Evolutionary conservation across 1,140 invertebrate genomes (phyloP), one percentile per base, ranked within the genome.

Genomic region (Drosophila equinoxialis): DNA sequence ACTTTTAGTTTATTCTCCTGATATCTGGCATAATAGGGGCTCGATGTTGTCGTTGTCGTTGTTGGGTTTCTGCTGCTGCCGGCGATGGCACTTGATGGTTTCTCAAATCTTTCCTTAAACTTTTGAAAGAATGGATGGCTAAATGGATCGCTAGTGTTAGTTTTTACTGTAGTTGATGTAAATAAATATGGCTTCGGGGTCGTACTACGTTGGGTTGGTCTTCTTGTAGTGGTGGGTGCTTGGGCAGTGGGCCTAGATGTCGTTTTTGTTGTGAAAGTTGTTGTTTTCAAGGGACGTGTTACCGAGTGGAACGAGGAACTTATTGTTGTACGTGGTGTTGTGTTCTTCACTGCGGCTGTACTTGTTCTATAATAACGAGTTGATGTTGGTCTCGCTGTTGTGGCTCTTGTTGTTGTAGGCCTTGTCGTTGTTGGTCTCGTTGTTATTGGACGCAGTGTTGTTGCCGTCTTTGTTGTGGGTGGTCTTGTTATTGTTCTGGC

Each of bases 51-150:
- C 13, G 41, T 41, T 33, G 60, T 65, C 13, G 41, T 41, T 33
- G 60, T 65, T n/a, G 67, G 13, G 23, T 65, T 71, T 59, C 8
- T 39, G 14, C 3, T 39, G 37, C 17, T 64, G 17, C n/a, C 1
- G 5, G 6, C 10, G 33, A 42, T 6, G 2, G 35, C 60, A 10
- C 1, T 37, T 37, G 30, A 17, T 20, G 57, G 30, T 45, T 66
- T 69, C 4, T 54, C 60, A 58, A 89, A 87, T 11, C n/a, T 60
- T 0, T 63, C 64, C 39, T 84, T 87, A 30, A 71, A 87, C 59
- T 89, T 89, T 2, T 70, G 77, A 54, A 87, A 87, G 64, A 87
- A 87, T 17, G 84, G 84, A 73, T 87, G 84, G 42, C 63, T 59
- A n/a, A 87, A 87, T 11, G 84, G 84, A 71, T 74, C 60, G 23